phyloP scores from a whole-genome alignment of 2,113 vertebrate genomes.

The Donacobius atricapilla region DNA sequence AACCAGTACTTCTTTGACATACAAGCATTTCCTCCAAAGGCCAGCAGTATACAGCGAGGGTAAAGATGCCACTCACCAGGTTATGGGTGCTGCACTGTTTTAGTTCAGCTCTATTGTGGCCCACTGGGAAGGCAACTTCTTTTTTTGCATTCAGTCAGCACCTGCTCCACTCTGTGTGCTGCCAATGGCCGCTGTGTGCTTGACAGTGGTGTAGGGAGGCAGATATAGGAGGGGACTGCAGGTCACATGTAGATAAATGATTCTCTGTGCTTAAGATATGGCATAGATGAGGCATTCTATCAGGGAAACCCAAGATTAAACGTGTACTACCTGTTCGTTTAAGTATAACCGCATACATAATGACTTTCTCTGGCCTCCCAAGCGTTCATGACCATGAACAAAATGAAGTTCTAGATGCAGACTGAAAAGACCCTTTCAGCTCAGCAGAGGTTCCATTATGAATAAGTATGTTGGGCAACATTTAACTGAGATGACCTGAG shows the following conservation, averaged over 20 bases:
- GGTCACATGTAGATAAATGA: not conserved
- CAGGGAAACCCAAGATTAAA: not conserved
- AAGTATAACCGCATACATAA: not conserved
- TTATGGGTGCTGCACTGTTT: not conserved
- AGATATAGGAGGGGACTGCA: not conserved
- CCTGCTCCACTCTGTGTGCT: not conserved
- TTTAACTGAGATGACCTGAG: not conserved
- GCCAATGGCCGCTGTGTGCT: not conserved
- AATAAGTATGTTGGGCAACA: not conserved
- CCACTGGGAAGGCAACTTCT: not conserved
- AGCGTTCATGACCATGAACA: not conserved
- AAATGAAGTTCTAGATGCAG: not conserved
- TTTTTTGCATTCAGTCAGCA: not conserved
- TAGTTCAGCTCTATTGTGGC: not conserved
- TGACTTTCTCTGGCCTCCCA: not conserved
- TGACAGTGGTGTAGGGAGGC: not conserved
- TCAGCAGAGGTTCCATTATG: not conserved
- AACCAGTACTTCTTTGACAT: not conserved
- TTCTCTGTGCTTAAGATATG: not conserved
- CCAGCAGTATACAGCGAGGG: not conserved
- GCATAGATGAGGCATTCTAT: not conserved
- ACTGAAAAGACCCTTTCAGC: not conserved
- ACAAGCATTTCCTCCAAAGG: not conserved
- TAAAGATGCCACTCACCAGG: not conserved
- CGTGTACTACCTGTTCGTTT: not conserved